A percentile compares a stretch with the other conserved stretches of the same genome.
Conservation (phyloP, 2,797 vertebrate genomes). For the Molothrus ater region DNA sequence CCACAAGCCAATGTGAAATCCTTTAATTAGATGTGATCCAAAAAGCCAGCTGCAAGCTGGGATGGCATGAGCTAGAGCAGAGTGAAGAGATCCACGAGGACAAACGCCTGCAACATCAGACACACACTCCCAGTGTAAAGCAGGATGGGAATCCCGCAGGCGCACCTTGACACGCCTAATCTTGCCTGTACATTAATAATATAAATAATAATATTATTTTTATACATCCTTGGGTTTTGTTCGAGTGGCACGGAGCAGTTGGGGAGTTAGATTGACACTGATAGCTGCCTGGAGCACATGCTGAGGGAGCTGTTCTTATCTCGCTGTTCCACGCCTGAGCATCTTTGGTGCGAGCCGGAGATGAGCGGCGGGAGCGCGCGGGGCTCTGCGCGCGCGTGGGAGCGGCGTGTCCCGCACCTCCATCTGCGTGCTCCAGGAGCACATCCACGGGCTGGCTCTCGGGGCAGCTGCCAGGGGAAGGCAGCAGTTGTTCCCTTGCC, state of each 20-base stretch:
- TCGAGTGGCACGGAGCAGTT: neutral
- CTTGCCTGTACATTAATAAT: neutral
- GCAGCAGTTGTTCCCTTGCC: neutral
- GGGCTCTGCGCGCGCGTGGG: no score
- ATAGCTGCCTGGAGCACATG: constrained; percentile 10
- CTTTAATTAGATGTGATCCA: constrained; percentile 48
- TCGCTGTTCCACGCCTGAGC: neutral
- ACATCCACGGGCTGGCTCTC: accelerated
- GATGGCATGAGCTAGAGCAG: neutral
- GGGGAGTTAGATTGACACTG: constrained; percentile 22
- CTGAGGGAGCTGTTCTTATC: constrained; percentile 9
- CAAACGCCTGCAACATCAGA: neutral
- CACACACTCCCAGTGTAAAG: no score
- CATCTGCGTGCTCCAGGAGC: neutral
- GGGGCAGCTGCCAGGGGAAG: neutral
- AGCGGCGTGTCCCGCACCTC: accelerated
- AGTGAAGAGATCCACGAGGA: neutral
- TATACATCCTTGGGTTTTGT: neutral
- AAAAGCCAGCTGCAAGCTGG: neutral
- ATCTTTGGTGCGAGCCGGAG: neutral
- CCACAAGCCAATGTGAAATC: neutral
- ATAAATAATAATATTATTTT: neutral
- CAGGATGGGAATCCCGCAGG: neutral
- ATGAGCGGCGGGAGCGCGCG: neutral
- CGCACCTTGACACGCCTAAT: neutral